A percentile compares a stretch with the other conserved stretches of the same genome.
These are phyloP conservation scores for Patella ulyssiponensis DNA, from an alignment of 2,888 invertebrate genomes.

Conservation along the genomic window DNA sequence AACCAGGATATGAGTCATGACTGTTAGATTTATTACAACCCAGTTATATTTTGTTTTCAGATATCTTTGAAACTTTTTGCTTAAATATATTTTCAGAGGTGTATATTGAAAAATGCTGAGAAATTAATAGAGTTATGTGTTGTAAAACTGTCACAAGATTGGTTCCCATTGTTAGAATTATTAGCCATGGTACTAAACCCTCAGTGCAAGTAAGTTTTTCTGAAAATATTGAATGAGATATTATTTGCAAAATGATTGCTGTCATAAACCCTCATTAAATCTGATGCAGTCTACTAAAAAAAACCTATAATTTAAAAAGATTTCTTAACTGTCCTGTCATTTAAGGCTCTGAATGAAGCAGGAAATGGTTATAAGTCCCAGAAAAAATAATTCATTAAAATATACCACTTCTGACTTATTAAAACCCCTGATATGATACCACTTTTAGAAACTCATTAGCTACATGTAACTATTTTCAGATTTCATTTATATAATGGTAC, in stretches of 20 bases:
- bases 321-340: neutral
- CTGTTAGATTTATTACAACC: too few species aligned
- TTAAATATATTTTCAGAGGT: conserved; percentile 74
- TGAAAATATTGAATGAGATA: neutral
- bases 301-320: neutral
- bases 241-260: too few species aligned
- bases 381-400: too few species aligned
- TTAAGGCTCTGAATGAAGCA: neutral
- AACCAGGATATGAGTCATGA: too few species aligned
- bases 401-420: too few species aligned
- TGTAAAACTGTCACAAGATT: conserved; percentile 88
- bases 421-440: too few species aligned
- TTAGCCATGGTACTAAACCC: conserved; percentile 95
- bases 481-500: conserved; percentile 90
- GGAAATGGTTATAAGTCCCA: neutral
- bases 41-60: too few species aligned
- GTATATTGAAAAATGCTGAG: conserved; percentile 93
- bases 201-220: conserved; percentile 85
- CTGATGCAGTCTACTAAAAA: neutral
- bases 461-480: conserved; percentile 71
- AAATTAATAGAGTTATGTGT: conserved; percentile 93
- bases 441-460: too few species aligned
- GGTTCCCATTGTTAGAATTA: conserved; percentile 91
- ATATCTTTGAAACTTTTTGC: too few species aligned
- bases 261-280: neutral